Evolutionary conservation across 2,113 vertebrate species (phyloP).

Genomic region (Dinomys branickii): DNA sequence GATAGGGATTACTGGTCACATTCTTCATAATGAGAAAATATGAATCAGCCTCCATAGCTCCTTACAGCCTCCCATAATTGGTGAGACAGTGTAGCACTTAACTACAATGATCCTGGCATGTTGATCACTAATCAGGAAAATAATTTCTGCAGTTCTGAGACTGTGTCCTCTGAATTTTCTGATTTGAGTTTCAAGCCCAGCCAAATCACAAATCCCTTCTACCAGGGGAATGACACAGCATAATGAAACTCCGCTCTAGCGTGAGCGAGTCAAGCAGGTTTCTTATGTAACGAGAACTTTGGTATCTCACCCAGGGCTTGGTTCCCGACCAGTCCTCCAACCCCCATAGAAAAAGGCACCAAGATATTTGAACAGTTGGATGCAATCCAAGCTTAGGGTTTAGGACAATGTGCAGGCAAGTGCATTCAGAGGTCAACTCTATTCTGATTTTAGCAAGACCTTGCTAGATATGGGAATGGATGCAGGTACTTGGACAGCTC

Average conservation of each 20-base stretch:
- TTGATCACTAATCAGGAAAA: constrained; percentile 12
- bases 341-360: background rate
- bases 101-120: background rate
- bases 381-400: background rate
- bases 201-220: constrained; percentile 60
- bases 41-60: background rate
- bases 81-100: background rate
- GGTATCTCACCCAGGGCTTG: constrained; percentile 42
- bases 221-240: constrained; percentile 67
- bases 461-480: background rate
- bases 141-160: constrained; percentile 22
- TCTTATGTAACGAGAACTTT: constrained; percentile 67
- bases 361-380: background rate
- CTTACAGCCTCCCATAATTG: background rate
- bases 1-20: background rate
- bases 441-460: background rate
- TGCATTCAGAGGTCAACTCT: background rate
- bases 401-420: background rate
- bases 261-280: constrained; percentile 69
- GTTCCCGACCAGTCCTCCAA: background rate
- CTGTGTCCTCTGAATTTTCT: background rate
- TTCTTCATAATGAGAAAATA: background rate
- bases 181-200: constrained; percentile 67
- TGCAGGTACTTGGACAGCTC: background rate
- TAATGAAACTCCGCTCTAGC: constrained; percentile 64